Percentiles rank a stretch among this genome's conserved stretches.
Evolutionary conservation across 2,113 vertebrate species (phyloP).

Genomic region (Terrapene triunguis): DNA sequence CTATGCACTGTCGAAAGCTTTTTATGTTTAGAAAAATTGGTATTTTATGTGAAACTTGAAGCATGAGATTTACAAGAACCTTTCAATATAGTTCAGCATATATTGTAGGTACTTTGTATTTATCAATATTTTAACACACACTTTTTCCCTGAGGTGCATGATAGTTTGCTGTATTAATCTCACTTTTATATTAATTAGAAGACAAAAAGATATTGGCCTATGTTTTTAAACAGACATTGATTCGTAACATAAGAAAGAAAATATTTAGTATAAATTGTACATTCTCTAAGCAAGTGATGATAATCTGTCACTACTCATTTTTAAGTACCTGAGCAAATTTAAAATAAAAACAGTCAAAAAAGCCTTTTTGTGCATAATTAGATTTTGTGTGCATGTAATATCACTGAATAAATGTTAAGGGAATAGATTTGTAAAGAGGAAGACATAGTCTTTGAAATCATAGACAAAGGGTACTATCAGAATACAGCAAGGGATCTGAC

Average conservation of each 20-base stretch:
- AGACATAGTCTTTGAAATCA: slow-evolving; percentile 18
- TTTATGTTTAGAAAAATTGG: slow-evolving; percentile 50
- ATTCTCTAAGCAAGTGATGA: slow-evolving; percentile 41
- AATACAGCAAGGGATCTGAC: background rate
- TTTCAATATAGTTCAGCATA: slow-evolving; percentile 49
- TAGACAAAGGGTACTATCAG: background rate
- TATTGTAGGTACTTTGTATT: slow-evolving; percentile 51
- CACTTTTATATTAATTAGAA: slow-evolving; percentile 64
- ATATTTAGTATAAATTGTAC: slow-evolving; percentile 52
- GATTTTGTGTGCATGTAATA: background rate
- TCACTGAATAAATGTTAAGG: background rate
- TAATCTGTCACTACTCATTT: slow-evolving; percentile 49
- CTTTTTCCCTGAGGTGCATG: slow-evolving; percentile 36
- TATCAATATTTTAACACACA: slow-evolving; percentile 51
- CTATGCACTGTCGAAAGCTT: slow-evolving; percentile 10
- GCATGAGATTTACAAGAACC: slow-evolving; percentile 65
- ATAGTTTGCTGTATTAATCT: slow-evolving; percentile 60
- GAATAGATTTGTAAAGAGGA: slow-evolving; percentile 1
- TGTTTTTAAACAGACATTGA: slow-evolving; percentile 50
- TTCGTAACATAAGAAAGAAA: slow-evolving; percentile 23
- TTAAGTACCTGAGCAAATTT: slow-evolving; percentile 47
- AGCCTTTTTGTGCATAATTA: slow-evolving; percentile 6
- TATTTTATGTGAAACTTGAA: slow-evolving; percentile 53
- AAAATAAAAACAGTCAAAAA: slow-evolving; percentile 32
- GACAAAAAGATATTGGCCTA: slow-evolving; percentile 59